These are phyloP conservation scores for Troilus luridus DNA, from an alignment of 2,888 invertebrate species.

Conservation along the genomic window DNA sequence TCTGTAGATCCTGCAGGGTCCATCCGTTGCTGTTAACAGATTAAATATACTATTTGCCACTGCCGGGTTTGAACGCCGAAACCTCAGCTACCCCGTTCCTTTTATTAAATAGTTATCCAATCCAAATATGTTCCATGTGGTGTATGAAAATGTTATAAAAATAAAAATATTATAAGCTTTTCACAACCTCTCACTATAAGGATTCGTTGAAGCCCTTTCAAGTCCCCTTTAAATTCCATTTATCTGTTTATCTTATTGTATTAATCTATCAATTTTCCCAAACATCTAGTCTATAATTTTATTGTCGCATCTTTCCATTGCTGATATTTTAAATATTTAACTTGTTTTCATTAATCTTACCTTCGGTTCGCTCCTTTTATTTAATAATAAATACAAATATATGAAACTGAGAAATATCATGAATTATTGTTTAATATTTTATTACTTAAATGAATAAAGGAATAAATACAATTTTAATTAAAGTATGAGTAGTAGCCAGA, in stretches of 20 bases:
- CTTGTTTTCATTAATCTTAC: background rate
- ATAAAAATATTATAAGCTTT: background rate
- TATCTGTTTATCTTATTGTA: constrained; percentile 8
- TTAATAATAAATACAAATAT: too few species aligned
- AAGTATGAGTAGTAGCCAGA: too few species aligned
- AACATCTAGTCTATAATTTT: background rate
- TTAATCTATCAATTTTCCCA: constrained; percentile 3
- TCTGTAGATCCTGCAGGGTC: too few species aligned
- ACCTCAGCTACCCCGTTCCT: too few species aligned
- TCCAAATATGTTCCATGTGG: background rate
- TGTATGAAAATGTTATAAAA: constrained; percentile 11
- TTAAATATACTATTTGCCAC: too few species aligned
- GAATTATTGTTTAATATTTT: background rate
- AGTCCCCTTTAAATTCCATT: constrained; percentile 6
- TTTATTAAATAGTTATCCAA: background rate
- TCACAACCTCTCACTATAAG: constrained; percentile 33
- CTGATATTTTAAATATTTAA: background rate
- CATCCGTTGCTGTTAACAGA: too few species aligned
- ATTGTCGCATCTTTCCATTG: background rate
- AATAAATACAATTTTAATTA: background rate
- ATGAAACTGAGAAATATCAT: background rate
- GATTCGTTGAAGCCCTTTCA: constrained; percentile 24
- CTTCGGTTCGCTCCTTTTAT: too few species aligned
- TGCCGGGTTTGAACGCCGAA: too few species aligned
- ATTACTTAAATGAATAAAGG: too few species aligned